Conservation (phyloP, 1,140 invertebrate species). For the Belonocnema kinseyi region DNA sequence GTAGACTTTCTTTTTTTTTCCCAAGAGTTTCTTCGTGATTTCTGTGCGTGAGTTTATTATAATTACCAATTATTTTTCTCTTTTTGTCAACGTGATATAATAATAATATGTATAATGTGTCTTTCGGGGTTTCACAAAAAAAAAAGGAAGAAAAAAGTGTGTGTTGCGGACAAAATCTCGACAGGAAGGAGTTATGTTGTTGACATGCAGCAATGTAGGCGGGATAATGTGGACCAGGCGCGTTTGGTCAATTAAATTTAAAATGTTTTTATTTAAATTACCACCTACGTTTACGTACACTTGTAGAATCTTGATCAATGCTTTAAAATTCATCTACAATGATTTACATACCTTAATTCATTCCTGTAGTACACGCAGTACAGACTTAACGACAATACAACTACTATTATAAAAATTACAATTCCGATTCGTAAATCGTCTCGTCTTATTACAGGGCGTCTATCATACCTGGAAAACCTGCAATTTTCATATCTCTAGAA, state of each 20-base stretch:
- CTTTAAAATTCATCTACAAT: slow-evolving; percentile 54
- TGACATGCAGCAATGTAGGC: slow-evolving; percentile 35
- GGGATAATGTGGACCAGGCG: slow-evolving; percentile 44
- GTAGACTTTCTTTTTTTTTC: not conserved
- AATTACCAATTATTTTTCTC: not conserved
- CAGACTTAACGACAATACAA: slow-evolving; percentile 59
- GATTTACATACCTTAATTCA: slow-evolving; percentile 48
- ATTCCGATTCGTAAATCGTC: slow-evolving; percentile 8
- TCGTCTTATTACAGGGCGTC: not conserved
- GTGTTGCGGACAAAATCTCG: slow-evolving; percentile 9
- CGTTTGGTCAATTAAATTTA: slow-evolving; percentile 55
- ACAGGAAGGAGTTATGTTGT: not conserved
- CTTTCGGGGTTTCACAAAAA: not conserved
- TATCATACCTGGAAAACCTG: no score
- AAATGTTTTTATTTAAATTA: slow-evolving; percentile 69
- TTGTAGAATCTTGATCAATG: slow-evolving; percentile 60
- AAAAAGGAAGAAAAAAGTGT: no score
- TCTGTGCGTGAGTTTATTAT: slow-evolving; percentile 13
- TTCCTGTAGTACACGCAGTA: slow-evolving; percentile 54
- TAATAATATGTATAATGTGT: slow-evolving; percentile 13
- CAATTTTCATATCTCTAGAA: no score
- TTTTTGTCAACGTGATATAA: slow-evolving; percentile 26
- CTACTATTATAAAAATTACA: slow-evolving; percentile 47
- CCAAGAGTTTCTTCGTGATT: slow-evolving; percentile 1
- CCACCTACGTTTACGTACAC: slow-evolving; percentile 57